Evolutionary conservation across 2,797 vertebrate genomes (phyloP).

Genomic region (Rhynchonycteris naso): DNA sequence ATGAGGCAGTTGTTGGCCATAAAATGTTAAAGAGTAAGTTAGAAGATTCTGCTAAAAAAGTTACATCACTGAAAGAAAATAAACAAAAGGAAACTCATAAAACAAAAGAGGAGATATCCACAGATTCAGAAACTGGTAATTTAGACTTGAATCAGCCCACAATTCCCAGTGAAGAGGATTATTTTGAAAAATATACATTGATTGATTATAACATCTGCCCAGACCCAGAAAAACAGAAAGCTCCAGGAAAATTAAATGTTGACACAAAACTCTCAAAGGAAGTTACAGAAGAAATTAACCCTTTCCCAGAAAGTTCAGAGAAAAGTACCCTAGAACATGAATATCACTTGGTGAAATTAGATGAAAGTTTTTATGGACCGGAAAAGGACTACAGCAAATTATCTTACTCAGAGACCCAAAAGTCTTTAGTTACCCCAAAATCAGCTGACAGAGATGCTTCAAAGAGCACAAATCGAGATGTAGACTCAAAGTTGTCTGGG

Average conservation of each 20-base stretch:
- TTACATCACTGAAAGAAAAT: constrained; percentile 39
- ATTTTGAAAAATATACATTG: constrained; percentile 96
- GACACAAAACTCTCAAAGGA: constrained; percentile 75
- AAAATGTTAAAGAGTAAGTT: constrained; percentile 40
- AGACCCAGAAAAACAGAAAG: constrained; percentile 82
- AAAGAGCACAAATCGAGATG: constrained; percentile 56
- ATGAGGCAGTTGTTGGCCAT: constrained; percentile 31
- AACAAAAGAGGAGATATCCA: constrained; percentile 73
- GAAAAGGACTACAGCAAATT: constrained; percentile 72
- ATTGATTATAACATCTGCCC: constrained; percentile 89
- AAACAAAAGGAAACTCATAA: constrained; percentile 74
- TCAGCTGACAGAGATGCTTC: constrained; percentile 66
- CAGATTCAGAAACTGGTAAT: constrained; percentile 71
- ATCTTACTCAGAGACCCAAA: constrained; percentile 54
- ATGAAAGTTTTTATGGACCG: constrained; percentile 93
- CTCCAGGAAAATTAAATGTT: constrained; percentile 53
- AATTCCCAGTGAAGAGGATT: constrained; percentile 89
- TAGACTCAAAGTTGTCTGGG: constrained; percentile 85
- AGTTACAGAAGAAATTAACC: constrained; percentile 63
- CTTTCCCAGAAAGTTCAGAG: constrained; percentile 81
- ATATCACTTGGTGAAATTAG: constrained; percentile 90
- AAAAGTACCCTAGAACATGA: constrained; percentile 88
- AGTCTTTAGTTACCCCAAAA: constrained; percentile 70
- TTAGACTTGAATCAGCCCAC: constrained; percentile 70
- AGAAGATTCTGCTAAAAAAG: constrained; percentile 68